Percentiles rank a stretch among this genome's conserved stretches.
Evolutionary conservation across 2,888 invertebrate species (phyloP).

Genomic region (Apamea anceps): DNA sequence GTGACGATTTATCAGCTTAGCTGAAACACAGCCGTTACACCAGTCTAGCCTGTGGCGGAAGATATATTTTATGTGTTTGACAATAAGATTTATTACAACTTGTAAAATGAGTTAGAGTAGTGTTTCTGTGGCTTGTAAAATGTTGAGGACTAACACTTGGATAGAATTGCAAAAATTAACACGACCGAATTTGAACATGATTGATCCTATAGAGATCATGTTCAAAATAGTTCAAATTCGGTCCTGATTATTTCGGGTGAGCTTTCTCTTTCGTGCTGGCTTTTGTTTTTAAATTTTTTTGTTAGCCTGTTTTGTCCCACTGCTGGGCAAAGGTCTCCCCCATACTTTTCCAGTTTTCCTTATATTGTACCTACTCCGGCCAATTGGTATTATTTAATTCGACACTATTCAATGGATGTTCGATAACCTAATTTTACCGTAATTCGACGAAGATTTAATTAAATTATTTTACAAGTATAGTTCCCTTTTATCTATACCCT

Average conservation of each 20-base stretch:
- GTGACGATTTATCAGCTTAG: slow-evolving; percentile 44
- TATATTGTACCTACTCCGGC: background rate
- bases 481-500: background rate
- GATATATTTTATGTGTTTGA: slow-evolving; percentile 27
- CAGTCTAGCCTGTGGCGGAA: background rate
- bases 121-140: slow-evolving; percentile 38
- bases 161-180: slow-evolving; percentile 42
- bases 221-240: slow-evolving; percentile 15
- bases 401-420: background rate
- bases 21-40: slow-evolving; percentile 48
- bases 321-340: background rate
- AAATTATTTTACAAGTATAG: background rate
- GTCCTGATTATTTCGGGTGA: slow-evolving; percentile 29
- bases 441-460: background rate
- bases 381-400: background rate
- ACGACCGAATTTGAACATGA: slow-evolving; percentile 18
- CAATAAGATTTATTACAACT: background rate
- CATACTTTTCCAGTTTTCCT: background rate
- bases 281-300: background rate
- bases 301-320: background rate
- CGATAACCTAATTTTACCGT: background rate
- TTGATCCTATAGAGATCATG: slow-evolving; percentile 18
- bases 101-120: background rate
- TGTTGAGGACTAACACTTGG: slow-evolving; percentile 40
- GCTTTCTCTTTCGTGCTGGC: background rate